Conservation (phyloP, 2,113 vertebrate species). For the Cettia cetti region DNA sequence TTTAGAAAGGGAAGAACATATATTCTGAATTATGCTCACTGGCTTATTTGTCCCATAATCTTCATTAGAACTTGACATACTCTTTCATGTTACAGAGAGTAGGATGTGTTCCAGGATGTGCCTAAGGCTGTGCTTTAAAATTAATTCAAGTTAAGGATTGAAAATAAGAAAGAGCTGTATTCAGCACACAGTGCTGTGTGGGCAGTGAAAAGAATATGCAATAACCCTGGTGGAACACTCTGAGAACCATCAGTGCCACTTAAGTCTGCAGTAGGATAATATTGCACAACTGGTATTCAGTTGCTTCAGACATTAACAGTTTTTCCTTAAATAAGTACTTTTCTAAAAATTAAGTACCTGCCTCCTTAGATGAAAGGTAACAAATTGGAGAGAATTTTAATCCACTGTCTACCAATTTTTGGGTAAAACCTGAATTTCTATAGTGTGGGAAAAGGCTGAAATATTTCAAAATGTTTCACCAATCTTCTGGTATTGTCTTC, state of each 20-base stretch:
- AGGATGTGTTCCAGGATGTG: not conserved
- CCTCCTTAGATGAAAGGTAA: not conserved
- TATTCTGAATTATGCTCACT: not conserved
- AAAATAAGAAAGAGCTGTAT: not conserved
- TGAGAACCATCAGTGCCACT: not conserved
- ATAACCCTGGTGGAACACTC: not conserved
- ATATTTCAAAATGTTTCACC: not conserved
- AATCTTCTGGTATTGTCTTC: not conserved
- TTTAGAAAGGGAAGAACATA: not conserved
- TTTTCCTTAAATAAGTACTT: not conserved
- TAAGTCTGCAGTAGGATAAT: not conserved
- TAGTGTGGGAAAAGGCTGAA: not conserved
- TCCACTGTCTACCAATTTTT: not conserved
- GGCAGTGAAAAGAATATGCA: not conserved
- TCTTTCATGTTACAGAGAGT: not conserved
- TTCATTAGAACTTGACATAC: not conserved
- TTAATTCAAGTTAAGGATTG: not conserved
- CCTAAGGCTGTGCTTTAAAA: not conserved
- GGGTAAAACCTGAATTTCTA: not conserved
- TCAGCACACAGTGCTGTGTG: not conserved
- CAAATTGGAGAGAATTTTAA: not conserved
- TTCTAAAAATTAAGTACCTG: not conserved
- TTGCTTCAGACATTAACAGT: not conserved
- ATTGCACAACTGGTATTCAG: not conserved
- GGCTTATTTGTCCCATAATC: not conserved